Base-by-base conservation (phyloP, 2,797 vertebrate genomes). In the Lutjanus campechanus region DNA sequence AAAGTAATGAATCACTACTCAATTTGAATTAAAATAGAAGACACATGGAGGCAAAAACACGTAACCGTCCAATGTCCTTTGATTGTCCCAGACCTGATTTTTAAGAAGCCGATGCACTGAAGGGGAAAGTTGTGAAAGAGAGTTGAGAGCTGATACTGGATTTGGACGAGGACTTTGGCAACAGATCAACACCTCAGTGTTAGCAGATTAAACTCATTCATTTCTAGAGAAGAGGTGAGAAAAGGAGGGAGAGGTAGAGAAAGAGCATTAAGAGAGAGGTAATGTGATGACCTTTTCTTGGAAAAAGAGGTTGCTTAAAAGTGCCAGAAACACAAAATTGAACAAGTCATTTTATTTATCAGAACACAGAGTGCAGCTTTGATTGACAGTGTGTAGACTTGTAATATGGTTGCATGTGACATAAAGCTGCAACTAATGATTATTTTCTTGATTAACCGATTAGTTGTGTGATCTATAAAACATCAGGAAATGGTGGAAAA, bases 191-290 rank as follows among this genome's bases (percentile, higher is more conserved):
- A 58, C 0, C 8, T 86, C n/a, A 11, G 4, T 10, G 50, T 81
- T 69, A 86, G 13, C 46, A 68, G 78, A 87, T 85, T 76, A 84
- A 16, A 50, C 53, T 76, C 51, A 44, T 83, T 88, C 51, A 79
- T 50, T 71, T 51, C n/a, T 41, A 59, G 56, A 43, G 17, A 10
- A 62, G 62, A 77, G 46, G 74, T 36, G 59, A 73, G 61, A 56
- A 50, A 65, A 65, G 29, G 47, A 58, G 22, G 19, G 17, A 49
- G 36, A n/a, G 22, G 43, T 11, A 20, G 29, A 49, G 49, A 40
- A 20, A 12, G n/a, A 53, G 41, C 7, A 3, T 8, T n/a, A 13
- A 0, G 43, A 49, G 43, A 47, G 69, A n/a, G 10, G 40, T 56
- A 11, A 10, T 7, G 8, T 29, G 20, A 46, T 4, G 3, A 40